Conservation (phyloP, 2,113 vertebrate species). For the Oryzias woworae region DNA sequence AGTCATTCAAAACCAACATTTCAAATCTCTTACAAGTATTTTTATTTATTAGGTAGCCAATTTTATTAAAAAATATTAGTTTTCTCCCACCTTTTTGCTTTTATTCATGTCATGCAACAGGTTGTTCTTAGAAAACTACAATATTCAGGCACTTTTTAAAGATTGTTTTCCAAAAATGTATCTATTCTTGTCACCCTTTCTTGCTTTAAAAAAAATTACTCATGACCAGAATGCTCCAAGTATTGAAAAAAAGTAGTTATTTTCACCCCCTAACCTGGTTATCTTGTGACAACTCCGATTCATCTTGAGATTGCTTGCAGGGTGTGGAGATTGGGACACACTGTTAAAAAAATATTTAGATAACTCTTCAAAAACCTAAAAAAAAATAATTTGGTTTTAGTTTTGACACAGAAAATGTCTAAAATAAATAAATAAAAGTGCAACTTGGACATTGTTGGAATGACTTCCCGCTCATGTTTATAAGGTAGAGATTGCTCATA, state of each 20-base stretch:
- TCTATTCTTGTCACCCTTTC: not conserved
- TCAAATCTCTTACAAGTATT: too few relatives aligned
- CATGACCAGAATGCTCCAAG: not conserved
- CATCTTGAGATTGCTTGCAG: not conserved
- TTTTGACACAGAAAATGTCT: conserved; percentile 32
- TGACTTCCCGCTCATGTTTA: conserved; percentile 84
- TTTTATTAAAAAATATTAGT: not conserved
- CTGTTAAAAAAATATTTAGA: not conserved
- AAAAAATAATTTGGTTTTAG: conserved; percentile 75
- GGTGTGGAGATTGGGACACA: not conserved
- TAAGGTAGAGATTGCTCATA: conserved; percentile 83
- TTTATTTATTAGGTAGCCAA: too few relatives aligned
- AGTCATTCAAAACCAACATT: too few relatives aligned
- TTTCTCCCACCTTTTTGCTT: conserved; percentile 6
- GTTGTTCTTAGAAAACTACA: too few relatives aligned
- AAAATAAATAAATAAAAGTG: conserved; percentile 41
- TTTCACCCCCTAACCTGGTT: not conserved
- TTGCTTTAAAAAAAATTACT: not conserved
- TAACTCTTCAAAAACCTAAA: conserved; percentile 61
- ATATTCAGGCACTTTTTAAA: not conserved
- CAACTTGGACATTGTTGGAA: conserved; percentile 73
- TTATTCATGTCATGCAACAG: not conserved
- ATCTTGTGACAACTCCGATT: conserved; percentile 7
- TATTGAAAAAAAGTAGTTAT: not conserved
- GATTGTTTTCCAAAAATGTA: not conserved